phyloP scores from a whole-genome alignment of 1,140 invertebrate genomes.

The Apis dorsata region DNA sequence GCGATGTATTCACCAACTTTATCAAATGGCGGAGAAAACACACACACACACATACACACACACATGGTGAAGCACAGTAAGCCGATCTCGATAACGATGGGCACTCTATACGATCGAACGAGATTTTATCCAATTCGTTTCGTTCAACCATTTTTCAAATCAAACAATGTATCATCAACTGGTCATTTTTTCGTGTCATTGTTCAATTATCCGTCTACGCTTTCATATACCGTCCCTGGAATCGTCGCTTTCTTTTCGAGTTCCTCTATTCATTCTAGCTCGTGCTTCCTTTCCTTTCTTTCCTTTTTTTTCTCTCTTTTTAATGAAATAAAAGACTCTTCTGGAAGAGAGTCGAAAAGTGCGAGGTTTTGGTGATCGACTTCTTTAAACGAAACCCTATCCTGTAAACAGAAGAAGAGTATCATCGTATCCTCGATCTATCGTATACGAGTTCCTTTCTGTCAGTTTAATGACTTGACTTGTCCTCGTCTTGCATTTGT shows the following conservation, averaged over 20 bases:
- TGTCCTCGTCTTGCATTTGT: constrained; percentile 58
- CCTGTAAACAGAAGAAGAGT: constrained; percentile 24
- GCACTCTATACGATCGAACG: neutral
- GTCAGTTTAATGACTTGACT: constrained; percentile 42
- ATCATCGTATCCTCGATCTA: constrained; percentile 46
- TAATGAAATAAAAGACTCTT: neutral
- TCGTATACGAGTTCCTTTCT: constrained; percentile 43
- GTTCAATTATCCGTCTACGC: constrained; percentile 2
- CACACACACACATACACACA: no score
- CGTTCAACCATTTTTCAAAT: no score
- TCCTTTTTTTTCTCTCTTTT: neutral
- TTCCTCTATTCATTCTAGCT: constrained; percentile 7
- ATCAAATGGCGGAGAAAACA: neutral
- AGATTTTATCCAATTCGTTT: no score
- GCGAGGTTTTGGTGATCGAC: constrained; percentile 12
- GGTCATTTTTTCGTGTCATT: neutral
- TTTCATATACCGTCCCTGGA: constrained; percentile 1
- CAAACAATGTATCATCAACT: neutral
- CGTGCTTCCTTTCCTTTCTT: neutral
- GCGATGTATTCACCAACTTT: neutral
- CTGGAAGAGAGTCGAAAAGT: neutral
- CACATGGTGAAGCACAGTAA: neutral
- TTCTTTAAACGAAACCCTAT: constrained; percentile 10
- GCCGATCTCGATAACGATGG: constrained; percentile 11
- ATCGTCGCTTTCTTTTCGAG: constrained; percentile 18